Evolutionary conservation across 2,113 vertebrate species (phyloP).

Genomic region (Cryptomyrus ogoouensis): DNA sequence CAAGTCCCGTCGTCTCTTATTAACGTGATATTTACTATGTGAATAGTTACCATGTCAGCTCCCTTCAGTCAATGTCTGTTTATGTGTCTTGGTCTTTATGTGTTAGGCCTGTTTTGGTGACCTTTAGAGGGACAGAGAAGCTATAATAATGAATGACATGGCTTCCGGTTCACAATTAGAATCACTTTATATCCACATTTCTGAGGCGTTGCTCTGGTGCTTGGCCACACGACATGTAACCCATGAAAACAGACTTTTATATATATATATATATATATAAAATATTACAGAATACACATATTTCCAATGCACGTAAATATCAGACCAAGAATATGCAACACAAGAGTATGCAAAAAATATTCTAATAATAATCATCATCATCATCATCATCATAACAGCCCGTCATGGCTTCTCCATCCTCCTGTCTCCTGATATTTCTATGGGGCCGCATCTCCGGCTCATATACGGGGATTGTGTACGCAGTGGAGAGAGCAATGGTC

Average conservation of each 20-base stretch:
- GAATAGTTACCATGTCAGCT: neutral
- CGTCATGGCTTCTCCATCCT: neutral
- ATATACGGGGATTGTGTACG: neutral
- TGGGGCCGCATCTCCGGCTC: neutral
- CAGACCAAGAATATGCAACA: neutral
- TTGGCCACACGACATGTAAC: neutral
- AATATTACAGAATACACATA: neutral
- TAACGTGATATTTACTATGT: neutral
- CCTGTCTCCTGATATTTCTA: neutral
- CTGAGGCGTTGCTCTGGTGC: neutral
- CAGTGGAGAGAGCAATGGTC: neutral
- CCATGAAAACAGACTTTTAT: neutral
- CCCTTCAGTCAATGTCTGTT: neutral
- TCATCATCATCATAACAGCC: neutral
- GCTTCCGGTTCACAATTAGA: neutral
- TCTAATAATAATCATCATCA: neutral
- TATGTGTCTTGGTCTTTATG: neutral
- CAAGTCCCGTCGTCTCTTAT: neutral
- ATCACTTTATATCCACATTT: neutral
- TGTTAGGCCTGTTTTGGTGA: neutral
- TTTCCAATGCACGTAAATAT: neutral
- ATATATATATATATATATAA: neutral
- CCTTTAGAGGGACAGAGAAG: neutral
- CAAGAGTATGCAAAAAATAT: neutral
- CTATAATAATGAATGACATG: neutral